phyloP scores from a whole-genome alignment of 2,113 vertebrate genomes.

The Stercorarius parasiticus region DNA sequence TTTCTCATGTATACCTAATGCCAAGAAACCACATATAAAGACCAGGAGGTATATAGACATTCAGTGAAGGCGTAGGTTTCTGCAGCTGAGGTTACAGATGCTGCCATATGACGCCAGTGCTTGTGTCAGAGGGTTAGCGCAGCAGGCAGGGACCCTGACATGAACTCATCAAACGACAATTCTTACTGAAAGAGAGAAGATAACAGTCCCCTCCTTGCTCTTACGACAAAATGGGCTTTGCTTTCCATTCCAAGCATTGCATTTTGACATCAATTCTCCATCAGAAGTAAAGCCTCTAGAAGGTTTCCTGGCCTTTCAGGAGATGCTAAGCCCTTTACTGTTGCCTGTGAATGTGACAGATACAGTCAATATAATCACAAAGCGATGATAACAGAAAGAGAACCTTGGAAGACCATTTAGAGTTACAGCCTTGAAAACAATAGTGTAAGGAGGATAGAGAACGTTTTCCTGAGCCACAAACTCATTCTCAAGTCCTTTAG shows the following conservation, averaged over 20 bases:
- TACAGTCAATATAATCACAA: background rate
- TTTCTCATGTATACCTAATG: background rate
- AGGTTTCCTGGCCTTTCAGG: background rate
- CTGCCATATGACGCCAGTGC: too few relatives aligned
- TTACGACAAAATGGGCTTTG: background rate
- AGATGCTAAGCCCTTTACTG: background rate
- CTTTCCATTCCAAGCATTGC: background rate
- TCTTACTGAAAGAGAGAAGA: background rate
- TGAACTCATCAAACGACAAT: background rate
- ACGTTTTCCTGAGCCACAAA: background rate
- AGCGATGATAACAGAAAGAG: background rate
- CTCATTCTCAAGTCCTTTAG: background rate
- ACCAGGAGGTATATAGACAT: background rate
- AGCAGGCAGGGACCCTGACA: background rate
- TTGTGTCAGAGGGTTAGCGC: accelerated
- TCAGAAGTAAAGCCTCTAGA: background rate
- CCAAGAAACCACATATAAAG: background rate
- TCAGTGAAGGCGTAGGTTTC: background rate
- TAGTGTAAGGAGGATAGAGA: background rate
- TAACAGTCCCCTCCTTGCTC: background rate
- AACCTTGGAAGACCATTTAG: background rate
- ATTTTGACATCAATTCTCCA: background rate
- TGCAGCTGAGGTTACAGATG: background rate
- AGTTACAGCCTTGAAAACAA: background rate
- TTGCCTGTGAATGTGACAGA: background rate